Evolutionary conservation across 2,797 vertebrate genomes (phyloP).

Genomic region (Schizopygopsis pylzovi): DNA sequence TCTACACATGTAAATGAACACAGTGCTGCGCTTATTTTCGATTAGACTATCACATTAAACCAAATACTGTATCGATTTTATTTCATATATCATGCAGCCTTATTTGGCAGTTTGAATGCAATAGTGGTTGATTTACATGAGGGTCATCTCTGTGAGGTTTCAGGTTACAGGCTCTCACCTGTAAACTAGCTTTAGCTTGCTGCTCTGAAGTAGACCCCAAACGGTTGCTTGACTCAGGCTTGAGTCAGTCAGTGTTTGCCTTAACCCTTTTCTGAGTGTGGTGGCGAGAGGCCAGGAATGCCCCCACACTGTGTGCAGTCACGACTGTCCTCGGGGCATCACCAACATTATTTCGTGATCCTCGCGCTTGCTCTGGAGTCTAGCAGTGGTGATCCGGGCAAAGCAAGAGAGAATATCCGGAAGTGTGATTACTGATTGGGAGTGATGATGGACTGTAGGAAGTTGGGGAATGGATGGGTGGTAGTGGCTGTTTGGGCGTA

Average conservation of each 20-base stretch:
- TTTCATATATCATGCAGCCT: not conserved
- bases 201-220: constrained; percentile 4
- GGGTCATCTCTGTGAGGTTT: not conserved
- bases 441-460: constrained; percentile 45
- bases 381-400: not conserved
- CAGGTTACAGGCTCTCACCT: not conserved
- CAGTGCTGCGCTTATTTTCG: not conserved
- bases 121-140: not conserved
- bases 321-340: constrained; percentile 38
- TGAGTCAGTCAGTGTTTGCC: constrained; percentile 58
- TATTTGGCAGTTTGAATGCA: not conserved
- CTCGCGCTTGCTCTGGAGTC: constrained; percentile 16
- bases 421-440: constrained; percentile 18
- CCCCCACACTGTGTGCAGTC: constrained; percentile 39
- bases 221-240: constrained; percentile 28
- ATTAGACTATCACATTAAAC: not conserved
- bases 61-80: not conserved
- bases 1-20: not conserved
- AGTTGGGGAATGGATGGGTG: constrained; percentile 20
- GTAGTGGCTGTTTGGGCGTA: constrained; percentile 34
- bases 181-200: not conserved
- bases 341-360: constrained; percentile 13
- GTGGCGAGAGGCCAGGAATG: constrained; percentile 45
- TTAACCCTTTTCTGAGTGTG: constrained; percentile 42
- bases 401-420: not conserved